Evolutionary conservation across 2,888 invertebrate genomes (phyloP).

Genomic region (Epiblema foenella): DNA sequence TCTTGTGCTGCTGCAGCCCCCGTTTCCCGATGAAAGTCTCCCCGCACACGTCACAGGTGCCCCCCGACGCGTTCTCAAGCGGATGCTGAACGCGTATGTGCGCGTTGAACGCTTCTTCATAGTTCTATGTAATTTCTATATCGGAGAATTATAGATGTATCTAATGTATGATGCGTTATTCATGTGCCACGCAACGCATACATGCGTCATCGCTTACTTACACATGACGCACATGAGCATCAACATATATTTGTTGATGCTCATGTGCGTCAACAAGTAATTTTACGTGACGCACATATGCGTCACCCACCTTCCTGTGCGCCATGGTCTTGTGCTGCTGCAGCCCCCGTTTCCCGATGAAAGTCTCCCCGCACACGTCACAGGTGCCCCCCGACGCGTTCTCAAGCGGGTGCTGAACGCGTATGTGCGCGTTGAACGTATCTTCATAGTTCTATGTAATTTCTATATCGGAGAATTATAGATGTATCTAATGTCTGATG

Average conservation of each 20-base stretch:
- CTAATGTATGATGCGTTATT: too few species aligned
- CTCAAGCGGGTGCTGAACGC: slow-evolving; percentile 40
- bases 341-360: slow-evolving; percentile 33
- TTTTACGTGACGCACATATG: background rate
- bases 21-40: slow-evolving; percentile 39
- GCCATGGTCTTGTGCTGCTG: slow-evolving; percentile 42
- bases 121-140: too few species aligned
- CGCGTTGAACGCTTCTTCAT: too few species aligned
- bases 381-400: slow-evolving; percentile 39
- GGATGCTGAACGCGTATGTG: slow-evolving; percentile 43
- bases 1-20: slow-evolving; percentile 36
- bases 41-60: slow-evolving; percentile 38
- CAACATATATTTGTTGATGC: background rate
- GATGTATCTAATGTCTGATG: too few species aligned
- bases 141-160: too few species aligned
- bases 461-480: too few species aligned
- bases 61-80: slow-evolving; percentile 39
- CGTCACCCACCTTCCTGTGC: slow-evolving; percentile 31
- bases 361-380: slow-evolving; percentile 41
- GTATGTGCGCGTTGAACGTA: too few species aligned
- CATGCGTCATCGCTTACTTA: too few species aligned
- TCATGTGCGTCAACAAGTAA: background rate
- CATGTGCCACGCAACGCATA: too few species aligned
- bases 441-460: too few species aligned
- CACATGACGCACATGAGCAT: too few species aligned